phyloP scores from a whole-genome alignment of 2,113 vertebrate species.

The Psammodynastes pulverulentus region DNA sequence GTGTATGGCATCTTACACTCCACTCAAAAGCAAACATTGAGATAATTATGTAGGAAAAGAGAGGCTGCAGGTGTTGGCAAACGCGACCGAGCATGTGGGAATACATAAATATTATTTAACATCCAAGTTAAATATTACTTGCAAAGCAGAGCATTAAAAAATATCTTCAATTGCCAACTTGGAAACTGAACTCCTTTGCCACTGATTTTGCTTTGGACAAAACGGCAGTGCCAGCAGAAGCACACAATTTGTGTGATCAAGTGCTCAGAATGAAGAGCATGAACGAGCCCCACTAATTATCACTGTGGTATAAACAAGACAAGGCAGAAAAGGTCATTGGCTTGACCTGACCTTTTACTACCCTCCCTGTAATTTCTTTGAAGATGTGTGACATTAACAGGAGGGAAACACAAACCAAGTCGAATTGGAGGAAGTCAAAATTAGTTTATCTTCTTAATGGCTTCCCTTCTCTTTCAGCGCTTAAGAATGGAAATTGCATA shows the following conservation, averaged over 20 bases:
- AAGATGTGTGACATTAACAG: conserved; percentile 57
- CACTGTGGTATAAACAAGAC: conserved; percentile 23
- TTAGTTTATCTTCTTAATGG: conserved; percentile 46
- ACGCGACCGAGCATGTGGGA: not conserved
- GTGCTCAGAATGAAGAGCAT: conserved; percentile 31
- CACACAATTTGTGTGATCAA: not conserved
- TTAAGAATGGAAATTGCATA: conserved; percentile 26
- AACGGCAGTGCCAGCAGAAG: conserved; percentile 7
- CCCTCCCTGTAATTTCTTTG: conserved; percentile 48
- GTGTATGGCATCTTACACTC: not conserved
- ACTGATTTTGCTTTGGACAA: conserved; percentile 38
- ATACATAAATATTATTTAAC: not conserved
- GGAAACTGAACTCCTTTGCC: conserved; percentile 25
- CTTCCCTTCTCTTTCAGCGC: conserved; percentile 23
- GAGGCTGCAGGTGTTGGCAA: not conserved
- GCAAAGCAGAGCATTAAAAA: not conserved
- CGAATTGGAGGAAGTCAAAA: conserved; percentile 49
- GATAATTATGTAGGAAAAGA: not conserved
- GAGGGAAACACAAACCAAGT: conserved; percentile 60
- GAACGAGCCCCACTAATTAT: conserved; percentile 50
- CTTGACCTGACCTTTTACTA: conserved; percentile 59
- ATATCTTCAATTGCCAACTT: not conserved
- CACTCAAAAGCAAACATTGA: not conserved
- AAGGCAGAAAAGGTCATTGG: conserved; percentile 36
- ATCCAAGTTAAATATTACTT: not conserved